A percentile compares a stretch with the other conserved stretches of the same genome.
Evolutionary conservation across 2,113 vertebrate species (phyloP).

Genomic region (Mesoclemmys tuberculata): DNA sequence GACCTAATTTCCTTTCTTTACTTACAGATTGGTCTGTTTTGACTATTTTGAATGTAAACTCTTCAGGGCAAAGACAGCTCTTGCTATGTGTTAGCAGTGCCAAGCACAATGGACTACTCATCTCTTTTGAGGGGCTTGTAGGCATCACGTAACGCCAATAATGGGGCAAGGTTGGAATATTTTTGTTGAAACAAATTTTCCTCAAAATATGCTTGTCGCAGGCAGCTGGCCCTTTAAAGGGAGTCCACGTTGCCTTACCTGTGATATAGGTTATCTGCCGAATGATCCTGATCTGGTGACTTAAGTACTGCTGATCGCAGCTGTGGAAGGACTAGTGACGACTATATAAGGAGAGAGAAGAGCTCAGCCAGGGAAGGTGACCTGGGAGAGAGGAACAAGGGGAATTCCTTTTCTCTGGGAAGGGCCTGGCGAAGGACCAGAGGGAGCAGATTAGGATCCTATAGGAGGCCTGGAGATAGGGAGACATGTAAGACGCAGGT

Average conservation of each 20-base stretch:
- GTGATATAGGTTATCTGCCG: not conserved
- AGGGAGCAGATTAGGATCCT: not conserved
- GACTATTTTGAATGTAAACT: not conserved
- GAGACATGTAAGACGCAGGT: not conserved
- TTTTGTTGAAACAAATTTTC: not conserved
- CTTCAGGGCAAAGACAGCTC: not conserved
- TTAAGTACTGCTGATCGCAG: not conserved
- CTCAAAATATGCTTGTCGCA: not conserved
- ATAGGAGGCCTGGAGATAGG: not conserved
- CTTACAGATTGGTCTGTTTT: not conserved
- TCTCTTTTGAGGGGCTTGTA: not conserved
- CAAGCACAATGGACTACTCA: not conserved
- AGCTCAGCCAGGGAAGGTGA: not conserved
- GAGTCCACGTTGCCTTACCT: not conserved
- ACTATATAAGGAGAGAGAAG: not conserved
- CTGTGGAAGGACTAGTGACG: not conserved
- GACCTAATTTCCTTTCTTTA: not conserved
- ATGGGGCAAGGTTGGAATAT: not conserved
- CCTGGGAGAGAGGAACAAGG: not conserved
- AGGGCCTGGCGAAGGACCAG: not conserved
- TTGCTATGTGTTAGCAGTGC: not conserved
- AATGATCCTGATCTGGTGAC: not conserved
- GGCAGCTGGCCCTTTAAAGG: not conserved
- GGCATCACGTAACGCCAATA: accelerated
- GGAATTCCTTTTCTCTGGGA: not conserved